Conservation (phyloP, 2,888 invertebrate species). For the Isoperla grammatica region DNA sequence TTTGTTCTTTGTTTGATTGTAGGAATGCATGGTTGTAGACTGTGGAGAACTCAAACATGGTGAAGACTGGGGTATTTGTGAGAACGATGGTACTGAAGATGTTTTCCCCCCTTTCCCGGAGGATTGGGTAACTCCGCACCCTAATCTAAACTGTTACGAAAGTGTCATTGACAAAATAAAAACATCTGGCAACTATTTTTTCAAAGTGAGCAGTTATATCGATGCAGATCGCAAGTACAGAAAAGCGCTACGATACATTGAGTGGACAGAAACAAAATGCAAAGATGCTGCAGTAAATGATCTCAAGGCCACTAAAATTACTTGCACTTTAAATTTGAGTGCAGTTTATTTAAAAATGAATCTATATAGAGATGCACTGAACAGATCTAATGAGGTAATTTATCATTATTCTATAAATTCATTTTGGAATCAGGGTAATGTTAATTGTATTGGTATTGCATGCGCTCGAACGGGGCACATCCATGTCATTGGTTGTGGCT, state of each 20-base stretch:
- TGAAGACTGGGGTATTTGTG: constrained; percentile 59
- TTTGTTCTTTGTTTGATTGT: constrained; percentile 32
- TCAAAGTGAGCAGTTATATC: constrained; percentile 52
- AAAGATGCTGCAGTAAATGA: constrained; percentile 39
- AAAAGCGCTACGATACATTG: constrained; percentile 70
- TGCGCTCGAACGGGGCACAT: too few relatives aligned
- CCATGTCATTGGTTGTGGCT: too few relatives aligned
- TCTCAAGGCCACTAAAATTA: constrained; percentile 42
- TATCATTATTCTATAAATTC: not conserved
- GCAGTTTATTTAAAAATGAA: constrained; percentile 64
- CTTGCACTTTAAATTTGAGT: constrained; percentile 65
- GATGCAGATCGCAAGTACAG: constrained; percentile 70
- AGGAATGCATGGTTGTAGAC: constrained; percentile 61
- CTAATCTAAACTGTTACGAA: constrained; percentile 32
- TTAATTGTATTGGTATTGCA: too few relatives aligned
- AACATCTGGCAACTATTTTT: constrained; percentile 65
- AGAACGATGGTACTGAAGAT: constrained; percentile 67
- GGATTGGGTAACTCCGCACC: constrained; percentile 52
- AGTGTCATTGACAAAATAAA: constrained; percentile 57
- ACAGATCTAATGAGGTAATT: constrained; percentile 61
- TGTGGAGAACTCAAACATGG: constrained; percentile 65
- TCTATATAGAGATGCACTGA: constrained; percentile 55
- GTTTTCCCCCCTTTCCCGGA: constrained; percentile 69
- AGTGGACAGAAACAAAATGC: constrained; percentile 40
- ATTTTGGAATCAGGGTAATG: not conserved